A percentile compares a stretch with the other conserved stretches of the same genome.
phyloP scores from a whole-genome alignment of 1,140 invertebrate genomes.

The Drosophila teissieri region DNA sequence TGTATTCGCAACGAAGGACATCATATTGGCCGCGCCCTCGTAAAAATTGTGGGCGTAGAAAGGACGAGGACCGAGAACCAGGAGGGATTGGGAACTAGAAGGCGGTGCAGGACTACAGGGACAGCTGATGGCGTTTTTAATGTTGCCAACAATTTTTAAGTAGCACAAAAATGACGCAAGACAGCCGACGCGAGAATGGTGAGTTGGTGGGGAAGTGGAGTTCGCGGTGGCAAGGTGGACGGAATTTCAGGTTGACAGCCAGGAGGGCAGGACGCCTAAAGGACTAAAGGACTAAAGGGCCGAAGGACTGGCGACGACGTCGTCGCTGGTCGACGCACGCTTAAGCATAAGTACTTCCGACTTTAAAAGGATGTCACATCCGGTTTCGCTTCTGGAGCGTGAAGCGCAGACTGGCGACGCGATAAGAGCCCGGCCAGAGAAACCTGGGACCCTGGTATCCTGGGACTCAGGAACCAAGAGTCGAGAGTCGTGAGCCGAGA shows the following conservation, averaged over 20 bases:
- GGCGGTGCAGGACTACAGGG: not conserved
- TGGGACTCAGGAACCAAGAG: constrained; percentile 1
- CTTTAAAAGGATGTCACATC: constrained; percentile 84
- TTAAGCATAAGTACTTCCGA: constrained; percentile 84
- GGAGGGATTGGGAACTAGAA: too few species aligned
- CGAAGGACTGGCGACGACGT: constrained; percentile 23
- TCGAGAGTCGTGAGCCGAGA: not conserved
- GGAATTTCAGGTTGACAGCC: constrained; percentile 31
- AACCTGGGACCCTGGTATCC: not conserved
- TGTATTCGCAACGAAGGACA: constrained; percentile 26
- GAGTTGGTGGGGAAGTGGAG: not conserved
- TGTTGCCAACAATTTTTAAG: constrained; percentile 79
- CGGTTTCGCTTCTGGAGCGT: constrained; percentile 79
- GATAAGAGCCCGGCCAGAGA: constrained; percentile 60
- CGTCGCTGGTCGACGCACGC: constrained; percentile 67
- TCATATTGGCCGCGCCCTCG: constrained; percentile 44
- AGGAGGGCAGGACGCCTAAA: not conserved
- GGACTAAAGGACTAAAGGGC: not conserved
- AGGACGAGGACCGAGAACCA: not conserved
- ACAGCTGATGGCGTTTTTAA: constrained; percentile 47
- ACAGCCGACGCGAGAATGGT: constrained; percentile 19
- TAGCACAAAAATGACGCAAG: constrained; percentile 72
- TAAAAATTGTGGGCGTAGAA: constrained; percentile 18
- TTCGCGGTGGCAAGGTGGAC: not conserved
- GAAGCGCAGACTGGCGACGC: constrained; percentile 75